Evolutionary conservation across 2,797 vertebrate species (phyloP).

Genomic region (Yasuhikotakia modesta): DNA sequence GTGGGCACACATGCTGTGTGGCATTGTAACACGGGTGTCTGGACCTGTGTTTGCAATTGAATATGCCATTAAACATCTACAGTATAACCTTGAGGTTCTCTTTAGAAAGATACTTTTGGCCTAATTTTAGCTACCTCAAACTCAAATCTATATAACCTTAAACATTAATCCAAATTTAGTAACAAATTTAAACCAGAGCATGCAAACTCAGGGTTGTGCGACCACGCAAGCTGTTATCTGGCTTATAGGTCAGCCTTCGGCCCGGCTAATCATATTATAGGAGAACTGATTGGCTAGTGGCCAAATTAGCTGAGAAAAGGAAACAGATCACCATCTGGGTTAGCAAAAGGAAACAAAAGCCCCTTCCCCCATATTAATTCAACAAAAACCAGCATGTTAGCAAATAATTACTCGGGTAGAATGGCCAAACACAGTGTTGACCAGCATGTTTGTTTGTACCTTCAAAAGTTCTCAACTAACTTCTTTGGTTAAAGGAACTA

Average conservation of each 20-base stretch:
- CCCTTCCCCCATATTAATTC: conserved; percentile 76
- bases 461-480: conserved; percentile 1
- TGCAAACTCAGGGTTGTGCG: conserved; percentile 1
- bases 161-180: no score
- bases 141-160: no score
- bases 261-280: conserved; percentile 62
- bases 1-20: conserved; percentile 54
- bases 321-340: conserved; percentile 75
- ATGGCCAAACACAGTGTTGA: conserved; percentile 53
- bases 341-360: conserved; percentile 74
- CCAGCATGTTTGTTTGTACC: conserved; percentile 32
- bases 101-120: background rate
- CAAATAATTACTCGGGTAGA: conserved; percentile 58
- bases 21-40: conserved; percentile 45
- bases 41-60: conserved; percentile 11
- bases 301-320: conserved; percentile 61
- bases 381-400: conserved; percentile 70
- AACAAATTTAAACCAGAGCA: background rate
- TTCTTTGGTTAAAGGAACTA: background rate
- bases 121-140: background rate
- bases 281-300: conserved; percentile 53
- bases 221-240: conserved; percentile 57
- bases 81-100: conserved; percentile 18
- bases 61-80: conserved; percentile 20
- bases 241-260: conserved; percentile 50